phyloP scores from a whole-genome alignment of 2,888 invertebrate genomes.

The Pinctada fucata region DNA sequence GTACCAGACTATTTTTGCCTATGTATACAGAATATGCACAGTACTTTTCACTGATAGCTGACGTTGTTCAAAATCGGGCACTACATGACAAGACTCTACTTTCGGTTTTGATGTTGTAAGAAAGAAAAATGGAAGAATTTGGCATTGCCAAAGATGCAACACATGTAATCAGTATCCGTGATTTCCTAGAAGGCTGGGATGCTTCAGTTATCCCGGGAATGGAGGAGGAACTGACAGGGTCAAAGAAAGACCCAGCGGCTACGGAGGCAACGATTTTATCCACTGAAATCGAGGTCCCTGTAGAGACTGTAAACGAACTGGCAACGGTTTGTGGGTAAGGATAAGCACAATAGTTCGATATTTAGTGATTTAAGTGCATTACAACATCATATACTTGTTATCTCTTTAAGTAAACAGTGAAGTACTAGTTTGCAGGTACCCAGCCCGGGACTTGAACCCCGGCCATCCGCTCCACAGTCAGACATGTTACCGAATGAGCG shows the following conservation, averaged over 20 bases:
- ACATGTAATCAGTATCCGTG: conserved; percentile 46
- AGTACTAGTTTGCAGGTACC: too few species aligned
- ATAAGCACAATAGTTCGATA: not conserved
- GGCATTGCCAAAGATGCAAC: conserved; percentile 26
- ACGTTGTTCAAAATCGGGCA: too few species aligned
- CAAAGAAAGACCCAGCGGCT: conserved; percentile 9
- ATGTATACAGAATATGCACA: too few species aligned
- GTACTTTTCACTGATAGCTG: too few species aligned
- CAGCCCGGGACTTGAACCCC: too few species aligned
- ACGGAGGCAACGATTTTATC: conserved; percentile 29
- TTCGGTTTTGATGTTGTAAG: not conserved
- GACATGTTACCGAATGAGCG: too few species aligned
- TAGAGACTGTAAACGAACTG: conserved; percentile 58
- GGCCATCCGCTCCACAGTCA: too few species aligned
- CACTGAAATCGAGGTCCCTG: conserved; percentile 46
- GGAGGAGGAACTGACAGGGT: conserved; percentile 3
- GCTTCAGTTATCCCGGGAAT: conserved; percentile 21
- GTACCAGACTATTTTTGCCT: too few species aligned
- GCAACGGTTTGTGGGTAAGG: conserved; percentile 59
- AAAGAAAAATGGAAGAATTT: conserved; percentile 23
- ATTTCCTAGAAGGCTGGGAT: conserved; percentile 53
- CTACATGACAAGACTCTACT: not conserved
- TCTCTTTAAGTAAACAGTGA: too few species aligned
- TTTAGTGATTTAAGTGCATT: too few species aligned
- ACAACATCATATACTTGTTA: too few species aligned